Percentiles rank a stretch among this genome's conserved stretches.
phyloP scores from a whole-genome alignment of 1,140 invertebrate species.

The Antheraea mylitta region DNA sequence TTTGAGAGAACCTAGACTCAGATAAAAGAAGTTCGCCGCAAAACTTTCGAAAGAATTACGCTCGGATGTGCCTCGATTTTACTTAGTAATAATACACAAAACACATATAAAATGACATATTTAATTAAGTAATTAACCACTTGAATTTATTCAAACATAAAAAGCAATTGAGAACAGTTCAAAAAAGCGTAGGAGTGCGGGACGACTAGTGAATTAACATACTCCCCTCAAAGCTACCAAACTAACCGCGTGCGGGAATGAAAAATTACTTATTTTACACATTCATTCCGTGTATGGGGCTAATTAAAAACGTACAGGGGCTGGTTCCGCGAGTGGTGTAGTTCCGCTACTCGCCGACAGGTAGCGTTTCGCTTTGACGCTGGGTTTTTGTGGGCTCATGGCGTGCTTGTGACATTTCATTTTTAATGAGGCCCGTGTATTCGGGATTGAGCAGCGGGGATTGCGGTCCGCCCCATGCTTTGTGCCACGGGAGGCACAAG shows the following conservation, averaged over 20 bases:
- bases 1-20: constrained; percentile 66
- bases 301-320: constrained; percentile 78
- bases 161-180: constrained; percentile 52
- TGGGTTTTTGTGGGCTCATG: constrained; percentile 53
- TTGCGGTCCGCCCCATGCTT: constrained; percentile 45
- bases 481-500: constrained; percentile 44
- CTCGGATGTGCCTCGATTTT: constrained; percentile 17
- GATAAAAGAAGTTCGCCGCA: constrained; percentile 66
- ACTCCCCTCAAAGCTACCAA: constrained; percentile 73
- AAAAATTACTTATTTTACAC: constrained; percentile 71
- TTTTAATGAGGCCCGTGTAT: constrained; percentile 73
- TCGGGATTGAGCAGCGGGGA: constrained; percentile 51
- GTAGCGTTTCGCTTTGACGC: constrained; percentile 70
- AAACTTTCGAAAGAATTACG: constrained; percentile 26
- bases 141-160: constrained; percentile 44
- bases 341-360: constrained; percentile 72
- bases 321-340: constrained; percentile 68
- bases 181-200: constrained; percentile 56
- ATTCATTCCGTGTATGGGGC: constrained; percentile 71
- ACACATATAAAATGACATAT: constrained; percentile 18
- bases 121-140: constrained; percentile 50
- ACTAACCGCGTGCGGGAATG: constrained; percentile 66
- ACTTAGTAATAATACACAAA: constrained; percentile 17
- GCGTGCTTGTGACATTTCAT: constrained; percentile 63
- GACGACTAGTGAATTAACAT: constrained; percentile 72